Base-by-base conservation (phyloP, 2,888 invertebrate species). In the Drosophila greeni region DNA sequence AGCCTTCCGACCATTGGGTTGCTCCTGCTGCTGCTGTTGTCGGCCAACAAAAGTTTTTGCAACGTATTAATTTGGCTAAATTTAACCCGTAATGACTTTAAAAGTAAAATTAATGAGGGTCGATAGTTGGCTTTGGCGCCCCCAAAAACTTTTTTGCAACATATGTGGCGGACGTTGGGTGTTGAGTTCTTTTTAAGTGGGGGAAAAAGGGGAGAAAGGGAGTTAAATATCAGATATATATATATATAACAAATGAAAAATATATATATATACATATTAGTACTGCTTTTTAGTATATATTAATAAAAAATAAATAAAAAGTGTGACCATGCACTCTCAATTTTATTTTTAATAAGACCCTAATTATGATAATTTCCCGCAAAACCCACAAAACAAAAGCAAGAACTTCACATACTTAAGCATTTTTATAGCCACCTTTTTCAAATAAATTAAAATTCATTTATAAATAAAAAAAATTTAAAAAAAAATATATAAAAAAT, bases 81-180 rank as follows among this genome's bases (percentile, higher is more conserved):
- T 87, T 87, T 87, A 87, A 86, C 86, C 88, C 87, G 84, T 88
- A 87, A 87, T 87, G 87, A 88, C 87, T 87, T 88, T 87, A 88
- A 88, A 88, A 88, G 88, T 88, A 88, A 88, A 88, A 88, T 88
- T 88, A 88, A 88, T 88, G 88, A 88, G 87, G 88, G 88, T 88
- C 85, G 79, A 84, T 77, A 78, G 83, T 84, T 82, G 67, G 55
- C 60, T 29, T n/a, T 43, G 47, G 12, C 51, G 55, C 16, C 26
- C 37, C 37, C 11, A 42, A 66, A 59, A 20, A 20, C 2, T 42
- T 40, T 67, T 67, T 59, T 16, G 43, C 58, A 59, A 37, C 67
- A 67, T 69, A 69, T 69, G 68, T 56, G 62, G 36, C 29, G 36
- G 34, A 40, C 47, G 40, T 39, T 37, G 24, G 1, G 11, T 5